phyloP scores from a whole-genome alignment of 2,113 vertebrate genomes.

The Podarcis raffonei region DNA sequence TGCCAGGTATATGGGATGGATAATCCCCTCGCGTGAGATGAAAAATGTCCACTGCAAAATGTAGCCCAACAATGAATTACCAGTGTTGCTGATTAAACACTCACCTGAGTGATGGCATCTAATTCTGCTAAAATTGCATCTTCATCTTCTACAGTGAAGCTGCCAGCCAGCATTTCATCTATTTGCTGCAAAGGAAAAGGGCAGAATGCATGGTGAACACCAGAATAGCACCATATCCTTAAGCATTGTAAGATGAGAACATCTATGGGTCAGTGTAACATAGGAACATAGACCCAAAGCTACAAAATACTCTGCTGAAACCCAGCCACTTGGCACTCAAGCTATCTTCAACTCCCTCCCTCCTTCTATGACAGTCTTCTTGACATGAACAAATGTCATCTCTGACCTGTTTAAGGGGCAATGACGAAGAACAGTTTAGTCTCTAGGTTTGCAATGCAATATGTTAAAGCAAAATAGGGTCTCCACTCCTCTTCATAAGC shows the following conservation, averaged over 20 bases:
- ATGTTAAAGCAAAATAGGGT: background rate
- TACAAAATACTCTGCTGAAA: background rate
- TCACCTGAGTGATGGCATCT: slow-evolving; percentile 90
- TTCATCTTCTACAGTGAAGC: slow-evolving; percentile 89
- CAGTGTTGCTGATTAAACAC: background rate
- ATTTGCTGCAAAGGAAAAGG: slow-evolving; percentile 85
- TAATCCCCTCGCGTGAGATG: fast-evolving
- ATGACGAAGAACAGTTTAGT: background rate
- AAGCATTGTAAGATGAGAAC: background rate
- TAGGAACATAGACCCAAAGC: background rate
- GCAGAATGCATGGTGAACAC: background rate
- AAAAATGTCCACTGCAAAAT: background rate
- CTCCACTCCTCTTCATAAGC: background rate
- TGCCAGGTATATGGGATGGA: fast-evolving
- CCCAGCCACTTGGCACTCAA: background rate
- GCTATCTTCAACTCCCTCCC: no score
- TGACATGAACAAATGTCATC: background rate
- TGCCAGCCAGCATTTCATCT: slow-evolving; percentile 89
- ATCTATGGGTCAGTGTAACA: fast-evolving
- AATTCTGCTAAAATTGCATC: slow-evolving; percentile 92
- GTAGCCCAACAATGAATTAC: fast-evolving
- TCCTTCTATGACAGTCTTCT: background rate
- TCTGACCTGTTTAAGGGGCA: background rate
- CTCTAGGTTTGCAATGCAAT: background rate
- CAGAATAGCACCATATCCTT: fast-evolving